Evolutionary conservation across 37 sponge, comb jelly and placozoan genomes (phyloP).

Genomic region (Halichondria panicea): DNA sequence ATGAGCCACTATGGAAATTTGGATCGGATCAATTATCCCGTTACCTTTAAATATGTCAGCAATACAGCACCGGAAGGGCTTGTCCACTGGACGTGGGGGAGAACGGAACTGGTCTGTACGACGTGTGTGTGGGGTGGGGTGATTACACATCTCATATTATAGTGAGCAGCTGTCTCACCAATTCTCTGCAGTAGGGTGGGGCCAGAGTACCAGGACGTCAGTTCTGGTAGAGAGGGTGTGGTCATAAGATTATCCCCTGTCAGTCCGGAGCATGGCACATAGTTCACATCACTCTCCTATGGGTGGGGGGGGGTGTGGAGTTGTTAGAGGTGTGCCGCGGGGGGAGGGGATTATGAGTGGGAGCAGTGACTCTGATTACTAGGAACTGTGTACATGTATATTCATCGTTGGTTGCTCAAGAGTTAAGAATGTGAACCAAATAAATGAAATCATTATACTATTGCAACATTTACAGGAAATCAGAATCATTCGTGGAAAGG

Average conservation of each 20-base stretch:
- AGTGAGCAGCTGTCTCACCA: constrained; percentile 31
- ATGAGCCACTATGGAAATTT: too few relatives aligned
- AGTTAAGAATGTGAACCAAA: not conserved
- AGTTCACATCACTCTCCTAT: constrained; percentile 80
- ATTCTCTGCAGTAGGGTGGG: constrained; percentile 77
- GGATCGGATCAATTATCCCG: too few relatives aligned
- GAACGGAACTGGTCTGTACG: constrained; percentile 54
- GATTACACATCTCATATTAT: too few relatives aligned
- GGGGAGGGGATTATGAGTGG: too few relatives aligned
- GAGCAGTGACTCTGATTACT: too few relatives aligned
- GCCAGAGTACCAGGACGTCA: constrained; percentile 80
- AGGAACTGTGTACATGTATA: too few relatives aligned
- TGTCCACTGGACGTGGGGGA: constrained; percentile 76
- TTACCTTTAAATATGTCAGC: constrained; percentile 71
- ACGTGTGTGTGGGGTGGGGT: too few relatives aligned
- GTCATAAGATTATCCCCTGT: constrained; percentile 86
- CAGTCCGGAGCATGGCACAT: constrained; percentile 93
- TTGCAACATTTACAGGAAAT: not conserved
- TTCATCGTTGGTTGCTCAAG: too few relatives aligned
- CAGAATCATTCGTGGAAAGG: too few relatives aligned
- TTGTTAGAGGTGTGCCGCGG: too few relatives aligned
- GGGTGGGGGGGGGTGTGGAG: too few relatives aligned
- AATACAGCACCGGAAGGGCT: constrained; percentile 75
- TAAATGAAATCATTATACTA: not conserved
- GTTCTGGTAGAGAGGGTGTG: constrained; percentile 1